phyloP scores from a whole-genome alignment of 2,113 vertebrate genomes.

The Vulpes ferrilata region DNA sequence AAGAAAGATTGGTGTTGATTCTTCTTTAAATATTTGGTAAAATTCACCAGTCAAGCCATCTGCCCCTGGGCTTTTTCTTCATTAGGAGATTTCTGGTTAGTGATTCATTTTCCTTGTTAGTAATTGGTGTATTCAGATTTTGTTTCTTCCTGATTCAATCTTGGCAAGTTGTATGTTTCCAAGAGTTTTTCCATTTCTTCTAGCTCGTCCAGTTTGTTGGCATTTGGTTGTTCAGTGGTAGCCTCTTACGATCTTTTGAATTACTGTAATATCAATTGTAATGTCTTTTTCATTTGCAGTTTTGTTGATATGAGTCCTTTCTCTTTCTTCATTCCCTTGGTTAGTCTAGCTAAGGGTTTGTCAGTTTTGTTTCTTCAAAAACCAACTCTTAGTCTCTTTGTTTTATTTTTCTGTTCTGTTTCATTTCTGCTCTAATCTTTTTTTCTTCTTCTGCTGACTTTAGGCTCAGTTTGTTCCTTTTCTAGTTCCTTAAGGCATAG shows the following conservation, averaged over 20 bases:
- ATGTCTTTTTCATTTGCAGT: not conserved
- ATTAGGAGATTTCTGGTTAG: not conserved
- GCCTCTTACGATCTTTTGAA: not conserved
- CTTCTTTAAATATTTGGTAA: not conserved
- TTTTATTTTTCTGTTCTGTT: not conserved
- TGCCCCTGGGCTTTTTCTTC: not conserved
- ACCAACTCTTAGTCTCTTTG: not conserved
- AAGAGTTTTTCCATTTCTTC: not conserved
- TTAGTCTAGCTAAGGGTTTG: not conserved
- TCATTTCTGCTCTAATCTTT: not conserved
- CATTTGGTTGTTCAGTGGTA: not conserved
- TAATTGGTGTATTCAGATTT: not conserved
- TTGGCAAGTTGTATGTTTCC: not conserved
- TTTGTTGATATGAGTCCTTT: not conserved
- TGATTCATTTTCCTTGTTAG: not conserved
- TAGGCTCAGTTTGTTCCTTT: not conserved
- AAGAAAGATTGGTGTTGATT: not conserved
- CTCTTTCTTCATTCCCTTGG: not conserved
- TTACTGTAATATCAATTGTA: not conserved
- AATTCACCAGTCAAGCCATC: not conserved
- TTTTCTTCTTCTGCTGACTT: not conserved
- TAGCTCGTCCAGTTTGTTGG: not conserved
- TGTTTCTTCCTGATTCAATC: not conserved
- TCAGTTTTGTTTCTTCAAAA: not conserved
- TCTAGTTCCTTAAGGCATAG: not conserved